Evolutionary conservation across 2,888 invertebrate species (phyloP), one percentile per base, ranked within the genome.

Genomic region (Lasioglossum oenotherae): DNA sequence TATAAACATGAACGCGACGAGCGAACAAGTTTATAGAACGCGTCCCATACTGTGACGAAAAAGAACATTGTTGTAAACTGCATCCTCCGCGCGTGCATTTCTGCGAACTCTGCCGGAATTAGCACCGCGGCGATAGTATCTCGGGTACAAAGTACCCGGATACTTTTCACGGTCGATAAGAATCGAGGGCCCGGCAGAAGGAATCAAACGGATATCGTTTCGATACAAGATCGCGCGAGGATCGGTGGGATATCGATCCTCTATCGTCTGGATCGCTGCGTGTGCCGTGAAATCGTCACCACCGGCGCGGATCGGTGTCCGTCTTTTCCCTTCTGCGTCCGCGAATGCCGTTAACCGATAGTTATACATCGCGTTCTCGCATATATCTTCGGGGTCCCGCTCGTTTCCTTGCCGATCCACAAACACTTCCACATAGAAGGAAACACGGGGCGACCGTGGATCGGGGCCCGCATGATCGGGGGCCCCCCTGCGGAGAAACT

Each of bases 341-440:
- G 44, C 74, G 67, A 84, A 46, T 86, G 87, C 84, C 87, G 87
- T 86, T 87, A 87, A 87, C 87, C 87, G 87, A 87, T 87, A 87
- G 87, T 87, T 87, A 87, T 87, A 86, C 84, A 75, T 84, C 82
- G 41, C 82, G 83, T 86, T 81, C 46, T 83, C 78, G 78, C 86
- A 81, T 87, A 89, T 89, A 88, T 89, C 87, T 81, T 74, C 46
- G 38, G 23, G 31, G 23, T 53, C 64, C 72, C 74, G 83, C 72
- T 78, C 71, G 73, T 89, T 81, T 79, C 83, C 84, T 75, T 81
- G 69, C n/a, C 27, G 83, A 69, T 76, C 38, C 73, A 46, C 35
- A 19, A 57, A 60, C 67, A 80, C 82, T 86, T 83, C 75, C 82
- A 86, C 80, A 69, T 71, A 72, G 64, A 57, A 72, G 27, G 73